Conservation (phyloP, 2,797 vertebrate species). For the Hozukius guyotensis region DNA sequence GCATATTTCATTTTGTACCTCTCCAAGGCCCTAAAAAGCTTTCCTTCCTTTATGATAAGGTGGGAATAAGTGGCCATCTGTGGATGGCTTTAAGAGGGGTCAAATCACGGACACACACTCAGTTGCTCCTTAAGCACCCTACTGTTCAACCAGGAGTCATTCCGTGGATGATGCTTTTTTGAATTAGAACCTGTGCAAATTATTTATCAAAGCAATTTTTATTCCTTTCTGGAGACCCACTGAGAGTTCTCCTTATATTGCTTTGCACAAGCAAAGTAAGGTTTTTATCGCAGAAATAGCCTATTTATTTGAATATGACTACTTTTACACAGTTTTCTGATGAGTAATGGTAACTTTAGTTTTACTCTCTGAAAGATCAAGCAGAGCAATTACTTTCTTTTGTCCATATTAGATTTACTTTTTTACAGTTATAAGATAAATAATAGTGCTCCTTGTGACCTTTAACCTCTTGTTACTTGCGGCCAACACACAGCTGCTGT, state of each 20-base stretch:
- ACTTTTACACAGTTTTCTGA: not conserved
- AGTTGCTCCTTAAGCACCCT: not conserved
- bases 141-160: constrained; percentile 26
- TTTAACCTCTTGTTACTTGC: not conserved
- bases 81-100: constrained; percentile 39
- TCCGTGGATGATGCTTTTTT: constrained; percentile 11
- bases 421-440: not conserved
- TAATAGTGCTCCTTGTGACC: not conserved
- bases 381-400: not conserved
- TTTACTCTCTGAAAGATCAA: not conserved
- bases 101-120: constrained; percentile 26
- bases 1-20: constrained; percentile 14
- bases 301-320: not conserved
- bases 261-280: not conserved
- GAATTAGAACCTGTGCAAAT: not conserved
- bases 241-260: not conserved
- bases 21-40: constrained; percentile 10
- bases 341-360: not conserved
- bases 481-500: not conserved
- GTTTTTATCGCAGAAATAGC: not conserved
- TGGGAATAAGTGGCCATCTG: constrained; percentile 46
- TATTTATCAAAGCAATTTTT: constrained; percentile 10
- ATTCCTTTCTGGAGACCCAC: not conserved
- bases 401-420: not conserved
- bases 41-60: constrained; percentile 44